A percentile compares a stretch with the other conserved stretches of the same genome.
These are phyloP conservation scores for Cromileptes altivelis DNA, from an alignment of 2,113 vertebrate genomes.

Conservation along the genomic window DNA sequence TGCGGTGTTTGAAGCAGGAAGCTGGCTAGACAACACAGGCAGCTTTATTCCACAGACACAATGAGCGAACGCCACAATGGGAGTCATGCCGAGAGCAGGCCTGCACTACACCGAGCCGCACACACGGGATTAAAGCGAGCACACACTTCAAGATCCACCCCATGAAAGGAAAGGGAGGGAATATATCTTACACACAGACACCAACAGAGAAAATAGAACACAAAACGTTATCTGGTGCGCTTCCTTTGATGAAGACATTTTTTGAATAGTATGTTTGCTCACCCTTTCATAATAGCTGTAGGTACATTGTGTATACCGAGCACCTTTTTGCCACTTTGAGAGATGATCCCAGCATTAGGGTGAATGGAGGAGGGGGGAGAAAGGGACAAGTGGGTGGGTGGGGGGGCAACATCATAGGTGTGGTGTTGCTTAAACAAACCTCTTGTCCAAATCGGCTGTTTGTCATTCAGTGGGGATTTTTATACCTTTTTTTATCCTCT, in stretches of 20 bases:
- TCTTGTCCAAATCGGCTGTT: constrained; percentile 40
- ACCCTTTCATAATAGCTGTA: constrained; percentile 61
- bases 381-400: constrained; percentile 2
- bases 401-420: not conserved
- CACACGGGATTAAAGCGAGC: constrained; percentile 81
- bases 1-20: constrained; percentile 84
- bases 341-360: constrained; percentile 54
- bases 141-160: constrained; percentile 77
- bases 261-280: constrained; percentile 64
- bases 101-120: constrained; percentile 69
- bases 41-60: constrained; percentile 85
- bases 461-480: constrained; percentile 12
- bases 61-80: constrained; percentile 83
- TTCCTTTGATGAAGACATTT: constrained; percentile 58
- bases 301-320: constrained; percentile 47
- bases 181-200: constrained; percentile 53
- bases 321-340: constrained; percentile 40
- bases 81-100: constrained; percentile 81
- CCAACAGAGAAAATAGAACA: constrained; percentile 42
- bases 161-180: constrained; percentile 74
- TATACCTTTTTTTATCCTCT: constrained; percentile 3
- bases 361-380: not conserved
- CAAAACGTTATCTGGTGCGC: constrained; percentile 42
- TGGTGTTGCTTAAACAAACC: constrained; percentile 18
- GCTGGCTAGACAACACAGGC: constrained; percentile 87